phyloP scores from a whole-genome alignment of 2,113 vertebrate species.

The Leiothrix lutea region DNA sequence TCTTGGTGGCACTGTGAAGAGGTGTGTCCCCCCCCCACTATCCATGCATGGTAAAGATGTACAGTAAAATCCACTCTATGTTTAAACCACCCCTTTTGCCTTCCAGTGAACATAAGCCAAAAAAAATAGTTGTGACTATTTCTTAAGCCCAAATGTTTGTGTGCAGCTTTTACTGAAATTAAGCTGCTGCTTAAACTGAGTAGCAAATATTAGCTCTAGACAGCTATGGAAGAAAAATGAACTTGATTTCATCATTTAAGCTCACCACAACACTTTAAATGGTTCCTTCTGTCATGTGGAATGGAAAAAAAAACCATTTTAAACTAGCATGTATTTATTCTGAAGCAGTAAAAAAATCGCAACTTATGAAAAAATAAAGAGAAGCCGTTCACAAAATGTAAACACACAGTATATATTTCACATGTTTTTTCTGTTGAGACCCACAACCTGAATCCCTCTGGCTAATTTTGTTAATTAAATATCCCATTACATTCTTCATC shows the following conservation, averaged over 20 bases:
- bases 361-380: constrained; percentile 30
- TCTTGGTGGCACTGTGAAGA: neutral
- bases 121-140: constrained; percentile 6
- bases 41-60: neutral
- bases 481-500: constrained; percentile 18
- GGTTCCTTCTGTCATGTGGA: constrained; percentile 34
- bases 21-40: neutral
- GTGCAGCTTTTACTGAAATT: constrained; percentile 3
- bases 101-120: neutral
- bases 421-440: constrained; percentile 6
- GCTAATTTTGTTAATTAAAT: constrained; percentile 51
- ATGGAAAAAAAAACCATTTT: neutral
- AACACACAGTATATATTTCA: neutral
- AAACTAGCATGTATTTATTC: constrained; percentile 9
- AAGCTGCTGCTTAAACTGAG: constrained; percentile 25
- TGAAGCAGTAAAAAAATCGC: constrained; percentile 16
- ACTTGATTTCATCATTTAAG: constrained; percentile 33
- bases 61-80: neutral
- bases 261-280: constrained; percentile 50
- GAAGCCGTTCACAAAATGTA: constrained; percentile 34
- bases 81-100: neutral
- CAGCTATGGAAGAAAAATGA: constrained; percentile 1
- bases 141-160: constrained; percentile 4
- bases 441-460: neutral
- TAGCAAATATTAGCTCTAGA: constrained; percentile 55